Conservation (phyloP, 2,113 vertebrate species). For the Dicrurus megarhynchus region DNA sequence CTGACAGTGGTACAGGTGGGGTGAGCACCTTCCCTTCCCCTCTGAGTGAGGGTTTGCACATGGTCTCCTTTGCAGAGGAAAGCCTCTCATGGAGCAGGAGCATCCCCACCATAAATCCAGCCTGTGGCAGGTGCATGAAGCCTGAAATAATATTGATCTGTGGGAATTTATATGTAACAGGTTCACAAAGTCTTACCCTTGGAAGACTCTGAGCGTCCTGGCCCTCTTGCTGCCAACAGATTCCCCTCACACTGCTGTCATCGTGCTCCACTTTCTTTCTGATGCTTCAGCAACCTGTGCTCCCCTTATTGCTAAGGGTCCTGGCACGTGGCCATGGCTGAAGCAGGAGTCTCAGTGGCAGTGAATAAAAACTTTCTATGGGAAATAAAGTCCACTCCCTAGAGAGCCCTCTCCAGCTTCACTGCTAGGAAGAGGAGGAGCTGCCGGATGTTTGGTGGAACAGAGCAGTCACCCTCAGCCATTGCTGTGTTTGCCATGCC, state of each 20-base stretch:
- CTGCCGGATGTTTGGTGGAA: not conserved
- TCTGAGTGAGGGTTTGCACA: fast-evolving
- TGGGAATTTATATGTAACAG: not conserved
- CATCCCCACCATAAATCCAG: not conserved
- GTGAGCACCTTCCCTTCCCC: not conserved
- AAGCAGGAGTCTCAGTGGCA: not conserved
- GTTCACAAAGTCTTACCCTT: not conserved
- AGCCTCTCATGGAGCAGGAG: not conserved
- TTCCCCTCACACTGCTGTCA: not conserved
- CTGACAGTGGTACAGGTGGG: not conserved
- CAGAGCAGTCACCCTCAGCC: not conserved
- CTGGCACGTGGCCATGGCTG: not conserved
- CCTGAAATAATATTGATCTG: not conserved
- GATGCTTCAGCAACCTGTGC: not conserved
- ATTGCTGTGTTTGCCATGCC: not conserved
- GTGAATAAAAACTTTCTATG: not conserved
- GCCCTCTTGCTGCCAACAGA: not conserved
- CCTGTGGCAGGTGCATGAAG: not conserved
- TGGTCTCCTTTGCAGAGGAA: not conserved
- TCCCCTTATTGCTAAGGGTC: not conserved
- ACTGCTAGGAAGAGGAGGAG: not conserved
- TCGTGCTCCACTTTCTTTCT: not conserved
- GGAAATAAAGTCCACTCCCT: not conserved
- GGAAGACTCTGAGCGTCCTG: not conserved
- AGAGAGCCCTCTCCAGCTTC: not conserved